Evolutionary conservation across 2,797 vertebrate genomes (phyloP), one percentile per base, ranked within the genome.

Genomic region (Periparus ater): DNA sequence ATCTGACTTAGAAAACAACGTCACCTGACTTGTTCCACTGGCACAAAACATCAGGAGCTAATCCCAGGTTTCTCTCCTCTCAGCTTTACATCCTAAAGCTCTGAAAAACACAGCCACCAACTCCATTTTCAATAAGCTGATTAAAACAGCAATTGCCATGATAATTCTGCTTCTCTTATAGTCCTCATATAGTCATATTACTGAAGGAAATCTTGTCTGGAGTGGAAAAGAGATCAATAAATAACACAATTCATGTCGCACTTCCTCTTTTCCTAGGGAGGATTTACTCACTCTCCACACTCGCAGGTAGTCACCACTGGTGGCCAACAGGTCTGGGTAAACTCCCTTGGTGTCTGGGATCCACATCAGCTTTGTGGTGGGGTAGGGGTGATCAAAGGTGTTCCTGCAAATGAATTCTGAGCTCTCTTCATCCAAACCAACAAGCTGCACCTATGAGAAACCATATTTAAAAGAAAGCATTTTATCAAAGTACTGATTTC

Each of bases 291-390:
- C 99, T 97, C 99, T 99, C 99, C 99, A 99, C 60, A 99, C 99
- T 42, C 99, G 98, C 88, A 99, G 98, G 90, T 99, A 99, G 98
- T 99, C 99, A 27, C 99, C 99, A 7, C 99, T 99, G 71, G 99
- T 99, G 26, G 99, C 99, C 96, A 99, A 85, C 65, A 99, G 98
- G 97, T 99, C 99, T 47, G 99, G 99, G 92, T 99, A 99, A 16
- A 99, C 99, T 11, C 99, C 99, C 95, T 99, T 99, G 53, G 99
- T 99, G 97, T 99, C 99, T 11, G 99, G 99, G 89, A 99, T 99
- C 99, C 99, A 99, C 99, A 99, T 99, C 89, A 99, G 99, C 97
- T 99, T 99, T 75, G 99, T 99, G 89, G 99, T 99, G 81, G 99
- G 99, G 90, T 99, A 99, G 0, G 99, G 99, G 80, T 99, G 99